phyloP scores from a whole-genome alignment of 2,888 invertebrate genomes.

The Athrips mouffetella region DNA sequence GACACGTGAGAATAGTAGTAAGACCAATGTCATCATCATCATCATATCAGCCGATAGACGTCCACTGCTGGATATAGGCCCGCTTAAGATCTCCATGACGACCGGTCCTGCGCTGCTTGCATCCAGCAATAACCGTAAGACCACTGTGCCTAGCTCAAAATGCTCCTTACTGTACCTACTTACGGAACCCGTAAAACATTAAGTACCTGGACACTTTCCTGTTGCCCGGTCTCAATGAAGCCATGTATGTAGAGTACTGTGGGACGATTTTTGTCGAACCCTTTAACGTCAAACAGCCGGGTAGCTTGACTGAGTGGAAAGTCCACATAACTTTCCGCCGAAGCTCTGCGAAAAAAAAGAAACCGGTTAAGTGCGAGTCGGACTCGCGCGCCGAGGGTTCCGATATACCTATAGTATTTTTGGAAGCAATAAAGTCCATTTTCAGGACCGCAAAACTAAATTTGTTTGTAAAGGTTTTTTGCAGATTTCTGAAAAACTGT shows the following conservation, averaged over 20 bases:
- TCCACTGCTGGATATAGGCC: no score
- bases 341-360: slow-evolving; percentile 41
- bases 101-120: no score
- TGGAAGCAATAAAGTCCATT: no score
- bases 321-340: slow-evolving; percentile 61
- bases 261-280: slow-evolving; percentile 65
- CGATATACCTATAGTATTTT: no score
- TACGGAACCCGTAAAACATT: background rate
- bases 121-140: slow-evolving; percentile 9
- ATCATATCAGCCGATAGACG: no score
- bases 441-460: no score
- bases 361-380: background rate
- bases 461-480: background rate
- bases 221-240: slow-evolving; percentile 76
- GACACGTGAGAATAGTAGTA: no score
- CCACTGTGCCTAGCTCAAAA: background rate
- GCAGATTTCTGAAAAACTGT: no score
- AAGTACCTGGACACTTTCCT: slow-evolving; percentile 75
- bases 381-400: no score
- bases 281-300: slow-evolving; percentile 62
- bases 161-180: background rate
- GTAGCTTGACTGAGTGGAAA: slow-evolving; percentile 68
- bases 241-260: slow-evolving; percentile 80
- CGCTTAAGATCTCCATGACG: no score
- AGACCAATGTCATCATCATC: no score